Evolutionary conservation across 2,888 invertebrate genomes (phyloP).

Genomic region (Coleophora deauratella): DNA sequence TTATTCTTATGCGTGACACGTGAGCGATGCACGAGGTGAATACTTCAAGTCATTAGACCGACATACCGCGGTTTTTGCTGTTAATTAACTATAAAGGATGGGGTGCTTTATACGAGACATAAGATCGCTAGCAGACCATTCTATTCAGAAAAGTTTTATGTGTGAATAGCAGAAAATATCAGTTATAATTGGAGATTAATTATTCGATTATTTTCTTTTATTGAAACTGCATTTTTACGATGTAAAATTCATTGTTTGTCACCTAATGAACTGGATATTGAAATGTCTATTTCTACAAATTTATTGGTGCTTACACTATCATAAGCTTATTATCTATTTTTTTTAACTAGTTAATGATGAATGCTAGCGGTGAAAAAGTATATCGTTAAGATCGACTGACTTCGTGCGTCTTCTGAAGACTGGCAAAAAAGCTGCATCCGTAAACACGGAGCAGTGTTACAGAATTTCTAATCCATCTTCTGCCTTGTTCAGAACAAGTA

Average conservation of each 20-base stretch:
- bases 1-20: slow-evolving; percentile 24
- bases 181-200: slow-evolving; percentile 35
- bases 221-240: slow-evolving; percentile 18
- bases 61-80: slow-evolving; percentile 23
- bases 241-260: slow-evolving; percentile 15
- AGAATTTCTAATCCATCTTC: too few relatives aligned
- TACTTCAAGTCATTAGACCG: slow-evolving; percentile 28
- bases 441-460: too few relatives aligned
- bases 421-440: too few relatives aligned
- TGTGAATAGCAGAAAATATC: slow-evolving; percentile 30
- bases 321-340: too few relatives aligned
- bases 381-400: too few relatives aligned
- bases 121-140: slow-evolving; percentile 24
- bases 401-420: too few relatives aligned
- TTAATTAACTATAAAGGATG: slow-evolving; percentile 27
- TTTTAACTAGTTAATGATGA: too few relatives aligned
- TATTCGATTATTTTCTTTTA: slow-evolving; percentile 22
- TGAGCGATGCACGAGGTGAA: slow-evolving; percentile 26
- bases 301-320: too few relatives aligned
- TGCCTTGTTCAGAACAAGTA: background rate
- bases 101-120: slow-evolving; percentile 21
- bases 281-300: too few relatives aligned
- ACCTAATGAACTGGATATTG: slow-evolving; percentile 6
- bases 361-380: too few relatives aligned
- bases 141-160: slow-evolving; percentile 25